phyloP scores from a whole-genome alignment of 2,888 invertebrate species.

The Agrenia bidenticulata region DNA sequence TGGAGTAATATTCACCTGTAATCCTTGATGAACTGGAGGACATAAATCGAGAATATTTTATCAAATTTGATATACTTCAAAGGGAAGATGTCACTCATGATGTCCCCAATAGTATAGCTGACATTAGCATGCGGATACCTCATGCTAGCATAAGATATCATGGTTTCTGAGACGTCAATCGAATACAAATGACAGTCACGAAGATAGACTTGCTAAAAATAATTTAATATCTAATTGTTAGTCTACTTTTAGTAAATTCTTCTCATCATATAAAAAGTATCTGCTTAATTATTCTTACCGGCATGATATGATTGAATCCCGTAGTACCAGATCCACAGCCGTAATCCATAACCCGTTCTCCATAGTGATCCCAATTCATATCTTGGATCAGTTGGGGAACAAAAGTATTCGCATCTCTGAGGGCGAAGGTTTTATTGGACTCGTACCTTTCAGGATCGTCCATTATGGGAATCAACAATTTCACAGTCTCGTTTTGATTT shows the following conservation, averaged over 20 bases:
- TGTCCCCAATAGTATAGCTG: slow-evolving; percentile 31
- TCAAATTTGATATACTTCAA: slow-evolving; percentile 34
- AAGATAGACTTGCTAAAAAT: slow-evolving; percentile 1
- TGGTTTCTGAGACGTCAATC: slow-evolving; percentile 36
- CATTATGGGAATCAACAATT: slow-evolving; percentile 19
- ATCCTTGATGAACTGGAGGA: slow-evolving; percentile 45
- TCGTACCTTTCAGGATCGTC: slow-evolving; percentile 36
- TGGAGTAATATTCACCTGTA: slow-evolving; percentile 31
- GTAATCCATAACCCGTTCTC: slow-evolving; percentile 38
- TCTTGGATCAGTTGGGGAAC: slow-evolving; percentile 27
- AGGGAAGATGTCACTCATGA: slow-evolving; percentile 36
- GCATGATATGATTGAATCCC: slow-evolving; percentile 35
- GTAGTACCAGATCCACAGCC: slow-evolving; percentile 44
- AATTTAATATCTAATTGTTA: too few relatives aligned
- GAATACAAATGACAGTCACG: slow-evolving; percentile 35
- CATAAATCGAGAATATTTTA: slow-evolving; percentile 43
- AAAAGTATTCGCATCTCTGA: slow-evolving; percentile 33
- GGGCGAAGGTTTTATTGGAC: slow-evolving; percentile 23
- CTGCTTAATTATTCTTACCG: slow-evolving; percentile 24
- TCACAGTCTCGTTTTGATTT: background rate
- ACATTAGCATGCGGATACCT: slow-evolving; percentile 38
- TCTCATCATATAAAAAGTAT: too few relatives aligned
- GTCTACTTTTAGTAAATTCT: too few relatives aligned
- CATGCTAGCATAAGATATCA: slow-evolving; percentile 36
- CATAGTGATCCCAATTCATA: slow-evolving; percentile 27